These are phyloP conservation scores for Phymanthus crucifer DNA, from an alignment of 92 coral and sea anemone genomes.

Conservation along the genomic window DNA sequence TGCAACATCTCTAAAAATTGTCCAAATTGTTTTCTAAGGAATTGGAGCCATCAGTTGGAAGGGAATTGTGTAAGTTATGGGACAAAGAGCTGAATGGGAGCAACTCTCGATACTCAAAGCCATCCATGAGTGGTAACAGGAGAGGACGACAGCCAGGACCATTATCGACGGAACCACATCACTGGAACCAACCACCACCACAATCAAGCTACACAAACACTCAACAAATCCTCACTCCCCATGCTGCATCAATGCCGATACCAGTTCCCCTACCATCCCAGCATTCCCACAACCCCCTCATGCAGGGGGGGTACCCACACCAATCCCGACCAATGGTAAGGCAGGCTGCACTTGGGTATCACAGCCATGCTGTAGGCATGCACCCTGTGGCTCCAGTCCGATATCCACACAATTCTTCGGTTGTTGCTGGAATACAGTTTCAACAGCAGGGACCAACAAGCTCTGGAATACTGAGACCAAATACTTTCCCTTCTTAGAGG, in stretches of 20 bases:
- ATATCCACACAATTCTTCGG: slow-evolving; percentile 31
- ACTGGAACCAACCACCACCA: slow-evolving; percentile 76
- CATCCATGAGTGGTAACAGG: slow-evolving; percentile 44
- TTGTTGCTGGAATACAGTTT: slow-evolving; percentile 21
- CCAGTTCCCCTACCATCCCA: slow-evolving; percentile 90
- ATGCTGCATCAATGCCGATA: slow-evolving; percentile 96
- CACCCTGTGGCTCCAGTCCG: slow-evolving; percentile 34
- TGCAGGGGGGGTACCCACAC: slow-evolving; percentile 63
- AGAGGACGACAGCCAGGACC: slow-evolving; percentile 50
- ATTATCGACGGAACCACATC: slow-evolving; percentile 52
- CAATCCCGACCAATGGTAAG: slow-evolving; percentile 57
- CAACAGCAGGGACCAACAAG: slow-evolving; percentile 19
- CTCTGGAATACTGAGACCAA: slow-evolving; percentile 21
- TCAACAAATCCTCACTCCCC: slow-evolving; percentile 87
- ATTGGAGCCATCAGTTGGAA: slow-evolving; percentile 91
- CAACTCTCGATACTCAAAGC: slow-evolving; percentile 47
- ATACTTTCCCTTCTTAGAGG: slow-evolving; percentile 26
- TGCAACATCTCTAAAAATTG: neutral
- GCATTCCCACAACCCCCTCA: slow-evolving; percentile 76
- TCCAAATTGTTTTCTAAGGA: slow-evolving; percentile 50
- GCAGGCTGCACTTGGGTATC: slow-evolving; percentile 64
- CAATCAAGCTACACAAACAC: slow-evolving; percentile 58
- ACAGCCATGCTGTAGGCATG: slow-evolving; percentile 36
- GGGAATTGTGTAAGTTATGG: slow-evolving; percentile 89
- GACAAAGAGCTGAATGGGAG: slow-evolving; percentile 52